These are phyloP conservation scores for Pissodes strobi DNA, from an alignment of 1,140 invertebrate genomes.

Conservation along the genomic window DNA sequence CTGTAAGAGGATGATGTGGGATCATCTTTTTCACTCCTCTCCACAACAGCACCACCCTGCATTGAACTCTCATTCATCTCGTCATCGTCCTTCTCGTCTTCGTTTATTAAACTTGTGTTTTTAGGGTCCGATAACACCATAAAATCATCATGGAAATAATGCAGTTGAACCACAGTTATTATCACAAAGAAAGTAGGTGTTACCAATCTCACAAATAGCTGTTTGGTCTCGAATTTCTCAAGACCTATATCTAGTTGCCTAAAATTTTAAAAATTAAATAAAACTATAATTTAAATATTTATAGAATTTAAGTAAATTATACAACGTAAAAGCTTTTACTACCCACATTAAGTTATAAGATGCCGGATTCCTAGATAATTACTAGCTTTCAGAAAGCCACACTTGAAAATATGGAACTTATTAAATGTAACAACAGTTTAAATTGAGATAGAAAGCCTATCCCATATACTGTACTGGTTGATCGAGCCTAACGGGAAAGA, in stretches of 20 bases:
- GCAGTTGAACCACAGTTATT: slow-evolving; percentile 92
- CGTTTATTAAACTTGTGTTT: slow-evolving; percentile 33
- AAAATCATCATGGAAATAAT: slow-evolving; percentile 95
- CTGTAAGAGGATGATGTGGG: slow-evolving; percentile 28
- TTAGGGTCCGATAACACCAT: slow-evolving; percentile 73
- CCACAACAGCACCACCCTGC: slow-evolving; percentile 43
- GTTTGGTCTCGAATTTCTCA: slow-evolving; percentile 83
- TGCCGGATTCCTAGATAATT: too few relatives aligned
- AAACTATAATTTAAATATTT: too few relatives aligned
- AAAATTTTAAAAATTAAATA: too few relatives aligned
- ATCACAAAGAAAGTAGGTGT: slow-evolving; percentile 93
- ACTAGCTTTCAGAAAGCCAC: too few relatives aligned
- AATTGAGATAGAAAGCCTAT: too few relatives aligned
- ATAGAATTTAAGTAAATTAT: too few relatives aligned
- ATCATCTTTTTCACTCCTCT: slow-evolving; percentile 40
- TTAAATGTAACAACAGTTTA: too few relatives aligned
- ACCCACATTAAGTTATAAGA: too few relatives aligned
- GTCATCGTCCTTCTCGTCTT: slow-evolving; percentile 29
- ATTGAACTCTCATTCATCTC: slow-evolving; percentile 45
- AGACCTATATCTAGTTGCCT: slow-evolving; percentile 93
- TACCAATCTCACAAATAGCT: slow-evolving; percentile 87
- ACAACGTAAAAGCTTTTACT: too few relatives aligned
- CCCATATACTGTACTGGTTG: too few relatives aligned
- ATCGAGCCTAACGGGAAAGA: too few relatives aligned
- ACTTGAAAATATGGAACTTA: too few relatives aligned